phyloP scores from a whole-genome alignment of 2,888 invertebrate genomes.

The Bellardia pandia region DNA sequence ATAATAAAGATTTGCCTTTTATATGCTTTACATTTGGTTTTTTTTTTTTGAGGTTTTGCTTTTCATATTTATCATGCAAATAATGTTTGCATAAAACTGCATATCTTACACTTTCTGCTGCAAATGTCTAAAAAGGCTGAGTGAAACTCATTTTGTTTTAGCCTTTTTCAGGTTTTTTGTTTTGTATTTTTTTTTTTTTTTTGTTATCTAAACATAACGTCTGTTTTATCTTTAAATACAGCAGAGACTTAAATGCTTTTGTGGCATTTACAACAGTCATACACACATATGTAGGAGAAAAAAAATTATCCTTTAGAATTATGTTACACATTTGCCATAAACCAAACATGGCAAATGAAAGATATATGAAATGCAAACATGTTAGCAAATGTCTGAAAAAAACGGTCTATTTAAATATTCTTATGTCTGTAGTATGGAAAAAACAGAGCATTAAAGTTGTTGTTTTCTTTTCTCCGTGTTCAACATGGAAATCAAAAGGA shows the following conservation, averaged over 20 bases:
- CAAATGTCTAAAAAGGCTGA: conserved; percentile 53
- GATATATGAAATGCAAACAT: conserved; percentile 61
- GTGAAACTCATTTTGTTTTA: conserved; percentile 47
- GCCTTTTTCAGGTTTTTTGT: not conserved
- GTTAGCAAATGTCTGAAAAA: conserved; percentile 22
- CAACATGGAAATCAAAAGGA: conserved; percentile 5
- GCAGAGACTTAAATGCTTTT: conserved; percentile 65
- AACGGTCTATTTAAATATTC: conserved; percentile 52
- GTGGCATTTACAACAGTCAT: conserved; percentile 30
- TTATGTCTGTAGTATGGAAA: conserved; percentile 5
- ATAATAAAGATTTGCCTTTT: conserved; percentile 43
- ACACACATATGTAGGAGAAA: not conserved
- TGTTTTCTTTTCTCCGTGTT: not conserved
- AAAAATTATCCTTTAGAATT: conserved; percentile 52
- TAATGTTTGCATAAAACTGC: conserved; percentile 69
- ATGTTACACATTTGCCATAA: conserved; percentile 50
- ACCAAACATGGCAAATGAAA: conserved; percentile 62
- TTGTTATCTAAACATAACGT: conserved; percentile 54
- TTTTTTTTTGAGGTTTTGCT: conserved; percentile 1
- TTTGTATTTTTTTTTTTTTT: not conserved
- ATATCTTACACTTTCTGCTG: conserved; percentile 60
- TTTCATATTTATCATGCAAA: conserved; percentile 55
- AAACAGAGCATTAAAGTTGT: conserved; percentile 21
- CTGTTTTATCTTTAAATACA: conserved; percentile 60
- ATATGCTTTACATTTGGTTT: not conserved